A percentile compares a stretch with the other conserved stretches of the same genome.
These are phyloP conservation scores for Zaprionus taronus DNA, from an alignment of 1,140 invertebrate genomes.

Conservation along the genomic window DNA sequence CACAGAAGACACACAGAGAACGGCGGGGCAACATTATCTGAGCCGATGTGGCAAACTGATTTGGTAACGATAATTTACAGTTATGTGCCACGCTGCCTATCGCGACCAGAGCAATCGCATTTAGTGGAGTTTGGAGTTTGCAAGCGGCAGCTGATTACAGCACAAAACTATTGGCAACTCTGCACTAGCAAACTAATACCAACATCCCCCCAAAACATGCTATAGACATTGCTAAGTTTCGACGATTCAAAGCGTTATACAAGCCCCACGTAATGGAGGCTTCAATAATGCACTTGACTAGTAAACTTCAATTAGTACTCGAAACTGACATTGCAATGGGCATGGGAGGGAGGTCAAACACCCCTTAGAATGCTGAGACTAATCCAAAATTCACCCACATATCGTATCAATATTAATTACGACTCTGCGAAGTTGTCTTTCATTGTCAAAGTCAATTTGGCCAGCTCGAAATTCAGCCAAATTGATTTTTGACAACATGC, in stretches of 20 bases:
- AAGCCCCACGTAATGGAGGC: neutral
- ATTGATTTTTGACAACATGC: neutral
- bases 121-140: conserved; percentile 15
- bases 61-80: conserved; percentile 70
- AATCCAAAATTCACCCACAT: neutral
- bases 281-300: neutral
- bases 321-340: neutral
- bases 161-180: neutral
- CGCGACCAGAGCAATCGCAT: conserved; percentile 32
- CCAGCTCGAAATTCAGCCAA: conserved; percentile 20
- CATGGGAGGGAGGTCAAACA: neutral
- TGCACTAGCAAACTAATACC: neutral
- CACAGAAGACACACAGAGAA: conserved; percentile 38
- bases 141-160: conserved; percentile 39
- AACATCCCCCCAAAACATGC: neutral
- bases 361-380: neutral
- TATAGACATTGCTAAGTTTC: neutral
- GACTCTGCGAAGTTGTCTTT: conserved; percentile 13
- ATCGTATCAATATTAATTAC: conserved; percentile 15
- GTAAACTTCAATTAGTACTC: neutral
- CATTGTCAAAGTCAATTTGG: conserved; percentile 18
- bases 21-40: conserved; percentile 36
- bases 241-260: neutral
- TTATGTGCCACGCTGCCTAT: conserved; percentile 38
- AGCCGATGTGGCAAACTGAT: conserved; percentile 67